Evolutionary conservation across 1,140 invertebrate species (phyloP), one percentile per base, ranked within the genome.

Genomic region (Nasonia longicornis): DNA sequence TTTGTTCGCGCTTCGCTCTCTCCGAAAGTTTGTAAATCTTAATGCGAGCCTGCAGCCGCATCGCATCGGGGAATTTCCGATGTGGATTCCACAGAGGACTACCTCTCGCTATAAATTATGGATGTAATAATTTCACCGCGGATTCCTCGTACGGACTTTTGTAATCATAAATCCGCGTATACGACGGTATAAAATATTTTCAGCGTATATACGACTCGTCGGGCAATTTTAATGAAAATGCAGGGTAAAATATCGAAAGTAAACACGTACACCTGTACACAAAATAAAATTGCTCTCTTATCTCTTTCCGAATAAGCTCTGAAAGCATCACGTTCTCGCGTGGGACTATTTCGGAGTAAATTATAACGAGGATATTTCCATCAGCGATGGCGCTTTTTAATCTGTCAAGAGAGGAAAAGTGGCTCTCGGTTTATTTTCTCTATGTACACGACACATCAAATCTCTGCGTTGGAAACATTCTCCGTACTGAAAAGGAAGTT

Each of bases 11-110:
- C 14, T 52, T 22, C n/a, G 72, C 70, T 29, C 7, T 7, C 29
- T 20, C 20, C 0, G 1, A 38, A 74, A 74, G 38, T 74, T 74
- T n/a, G 72, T 74, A 74, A 74, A 74, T 58, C 42, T 74, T 74
- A 74, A 74, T 74, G 45, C 72, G 10, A 74, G 52, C 79, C 66
- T 31, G 31, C 80, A 63, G 67, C 70, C 31, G 70, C 64, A 14
- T 72, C 63, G 22, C 35, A 45, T 38, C 29, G 70, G 35, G 16
- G 70, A 72, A 45, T 45, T 38, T 72, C 29, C 29, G 64, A 67
- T 29, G 3, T 26, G 8, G 29, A 67, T 67, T 29, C 64, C 22
- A 29, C 64, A n/a, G 22, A 67, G 22, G 6, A 6, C 14, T 3
- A 58, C 4, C 3, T 58, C 52, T 58, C 16, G 16, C 14, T 20